These are phyloP conservation scores for Cydia fagiglandana DNA, from an alignment of 1,140 invertebrate species.

Conservation along the genomic window DNA sequence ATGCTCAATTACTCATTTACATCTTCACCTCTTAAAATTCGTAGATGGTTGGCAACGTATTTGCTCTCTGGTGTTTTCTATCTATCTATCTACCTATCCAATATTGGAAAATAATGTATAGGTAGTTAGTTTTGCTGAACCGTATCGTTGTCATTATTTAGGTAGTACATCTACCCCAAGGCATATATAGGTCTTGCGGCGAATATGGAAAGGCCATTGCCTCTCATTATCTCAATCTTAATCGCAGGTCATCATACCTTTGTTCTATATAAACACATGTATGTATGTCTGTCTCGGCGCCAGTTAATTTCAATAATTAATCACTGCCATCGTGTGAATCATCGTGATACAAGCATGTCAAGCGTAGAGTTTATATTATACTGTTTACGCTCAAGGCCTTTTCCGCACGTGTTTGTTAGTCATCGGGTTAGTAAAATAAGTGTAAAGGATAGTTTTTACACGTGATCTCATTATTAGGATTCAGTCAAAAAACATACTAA, in stretches of 20 bases:
- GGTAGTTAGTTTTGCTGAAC: too few relatives aligned
- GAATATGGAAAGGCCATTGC: not conserved
- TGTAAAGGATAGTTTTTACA: slow-evolving; percentile 1
- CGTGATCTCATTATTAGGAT: not conserved
- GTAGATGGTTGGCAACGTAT: too few relatives aligned
- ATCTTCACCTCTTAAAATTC: too few relatives aligned
- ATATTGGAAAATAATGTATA: too few relatives aligned
- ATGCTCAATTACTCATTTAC: too few relatives aligned
- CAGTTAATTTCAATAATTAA: slow-evolving; percentile 1
- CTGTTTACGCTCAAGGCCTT: slow-evolving; percentile 1
- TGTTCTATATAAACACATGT: not conserved
- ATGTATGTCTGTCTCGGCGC: not conserved
- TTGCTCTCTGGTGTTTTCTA: too few relatives aligned
- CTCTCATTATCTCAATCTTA: not conserved
- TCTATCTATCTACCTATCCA: too few relatives aligned
- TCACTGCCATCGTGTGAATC: not conserved
- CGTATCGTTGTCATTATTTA: too few relatives aligned
- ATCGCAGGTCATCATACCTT: not conserved
- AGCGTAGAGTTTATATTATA: not conserved
- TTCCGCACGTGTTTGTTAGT: not conserved
- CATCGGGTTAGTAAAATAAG: not conserved
- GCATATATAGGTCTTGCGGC: too few relatives aligned
- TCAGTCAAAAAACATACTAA: too few relatives aligned
- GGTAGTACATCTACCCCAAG: too few relatives aligned
- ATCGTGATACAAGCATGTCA: not conserved